Base-by-base conservation (phyloP, 2,113 vertebrate genomes). In the Calidris pugnax region DNA sequence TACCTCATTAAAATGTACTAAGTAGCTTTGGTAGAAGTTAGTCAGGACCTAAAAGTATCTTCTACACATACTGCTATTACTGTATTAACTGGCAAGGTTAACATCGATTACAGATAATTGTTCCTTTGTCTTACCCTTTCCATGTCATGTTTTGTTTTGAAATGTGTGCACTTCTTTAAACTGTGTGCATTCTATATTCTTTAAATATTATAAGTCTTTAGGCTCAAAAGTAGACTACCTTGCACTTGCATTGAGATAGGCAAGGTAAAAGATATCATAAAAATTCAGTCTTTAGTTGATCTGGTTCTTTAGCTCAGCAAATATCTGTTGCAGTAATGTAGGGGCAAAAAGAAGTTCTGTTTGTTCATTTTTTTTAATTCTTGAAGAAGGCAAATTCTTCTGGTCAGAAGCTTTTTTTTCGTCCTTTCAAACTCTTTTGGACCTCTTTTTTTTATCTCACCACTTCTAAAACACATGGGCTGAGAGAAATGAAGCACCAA, bases 401-500 rank as follows among this genome's bases (percentile, higher is more conserved):
- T 37, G 7, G 19, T 80, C 41, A 82, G 48, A 71, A 81, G 4
- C 2, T 37, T 45, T 24, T 16, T 22, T 50, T 11, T 0, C 3
- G 4, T 2, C 4, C 5, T 68, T 85, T 60, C 37, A 68, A 51
- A 85, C 8, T 35, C 28, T 72, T 47, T 5, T 24, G 12, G 15
- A 6, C 2, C 2, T 21, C 16, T 78, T 59, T 28, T 28, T 37
- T 69, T 41, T 20, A 8, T 68, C 39, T 87, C 18, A 39, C 9
- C 35, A 43, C 16, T 90, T 88, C 50, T 80, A 67, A 90, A 95
- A 84, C 10, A 82, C 16, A 62, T 57, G 11, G 7, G 2, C 3
- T 57, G 33, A 81, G 20, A 69, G 14, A 88, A 95, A 93, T 78
- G 43, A 88, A 90, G 59, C 23, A 74, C 23, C 80, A 93, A 48